phyloP scores from a whole-genome alignment of 2,888 invertebrate genomes.

The Thysanoteuthis rhombus region DNA sequence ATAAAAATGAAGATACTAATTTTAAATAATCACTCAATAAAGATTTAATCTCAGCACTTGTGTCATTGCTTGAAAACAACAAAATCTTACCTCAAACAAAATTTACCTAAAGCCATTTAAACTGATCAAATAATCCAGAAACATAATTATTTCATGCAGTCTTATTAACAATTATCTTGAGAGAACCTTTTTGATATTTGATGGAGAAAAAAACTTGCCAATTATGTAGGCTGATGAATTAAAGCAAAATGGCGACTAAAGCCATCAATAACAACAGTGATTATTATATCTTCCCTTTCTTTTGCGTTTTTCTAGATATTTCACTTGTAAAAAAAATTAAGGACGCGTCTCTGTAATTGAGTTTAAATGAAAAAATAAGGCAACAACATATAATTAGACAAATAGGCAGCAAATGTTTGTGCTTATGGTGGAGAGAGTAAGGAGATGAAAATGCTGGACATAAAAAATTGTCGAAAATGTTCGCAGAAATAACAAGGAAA shows the following conservation, averaged over 20 bases:
- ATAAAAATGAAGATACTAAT: no score
- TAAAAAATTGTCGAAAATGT: background rate
- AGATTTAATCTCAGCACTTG: no score
- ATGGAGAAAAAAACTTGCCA: background rate
- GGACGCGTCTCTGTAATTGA: background rate
- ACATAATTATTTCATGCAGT: background rate
- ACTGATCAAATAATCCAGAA: background rate
- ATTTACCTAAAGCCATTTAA: conserved; percentile 1
- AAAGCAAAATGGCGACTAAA: background rate
- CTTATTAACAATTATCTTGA: background rate
- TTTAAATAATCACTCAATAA: no score
- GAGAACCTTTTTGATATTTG: background rate
- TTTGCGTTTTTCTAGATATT: background rate
- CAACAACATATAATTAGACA: background rate
- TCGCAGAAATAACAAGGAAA: background rate
- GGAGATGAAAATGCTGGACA: background rate
- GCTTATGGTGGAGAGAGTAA: background rate
- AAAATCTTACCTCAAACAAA: background rate
- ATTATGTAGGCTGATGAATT: background rate
- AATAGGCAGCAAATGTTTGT: background rate
- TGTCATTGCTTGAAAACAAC: no score
- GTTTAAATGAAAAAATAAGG: background rate
- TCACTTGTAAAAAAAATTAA: background rate
- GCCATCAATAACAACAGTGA: no score
- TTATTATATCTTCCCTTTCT: background rate